Percentiles rank a stretch among this genome's conserved stretches.
phyloP scores from a whole-genome alignment of 2,797 vertebrate species.

The Melanogrammus aeglefinus region DNA sequence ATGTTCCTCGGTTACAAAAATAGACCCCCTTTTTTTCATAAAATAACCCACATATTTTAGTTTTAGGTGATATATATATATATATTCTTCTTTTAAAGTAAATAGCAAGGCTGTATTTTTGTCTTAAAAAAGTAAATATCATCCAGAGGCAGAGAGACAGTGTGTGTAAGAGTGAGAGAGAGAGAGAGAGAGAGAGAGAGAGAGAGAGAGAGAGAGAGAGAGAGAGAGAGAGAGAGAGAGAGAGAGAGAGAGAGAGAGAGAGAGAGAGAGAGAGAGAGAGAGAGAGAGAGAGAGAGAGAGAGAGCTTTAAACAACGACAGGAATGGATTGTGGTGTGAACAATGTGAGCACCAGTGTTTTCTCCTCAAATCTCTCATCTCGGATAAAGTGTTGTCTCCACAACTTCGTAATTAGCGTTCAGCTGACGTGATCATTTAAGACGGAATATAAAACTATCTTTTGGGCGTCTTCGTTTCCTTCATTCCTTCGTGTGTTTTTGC shows the following conservation, averaged over 20 bases:
- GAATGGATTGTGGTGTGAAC: not conserved
- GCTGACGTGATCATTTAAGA: not conserved
- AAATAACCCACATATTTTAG: conserved; percentile 1
- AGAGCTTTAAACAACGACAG: not conserved
- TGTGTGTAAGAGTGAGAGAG: not conserved
- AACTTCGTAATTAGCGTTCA: not conserved
- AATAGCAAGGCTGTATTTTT: conserved; percentile 73
- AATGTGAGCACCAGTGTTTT: not conserved
- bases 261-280: not conserved
- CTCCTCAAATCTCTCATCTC: not conserved
- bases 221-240: not conserved
- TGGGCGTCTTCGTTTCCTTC: not conserved
- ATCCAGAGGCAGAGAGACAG: conserved; percentile 47
- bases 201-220: not conserved
- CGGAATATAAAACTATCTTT: not conserved
- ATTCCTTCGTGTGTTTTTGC: not conserved
- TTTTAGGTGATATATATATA: conserved; percentile 64
- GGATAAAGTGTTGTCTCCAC: not conserved
- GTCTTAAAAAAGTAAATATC: conserved; percentile 67
- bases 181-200: not conserved
- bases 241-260: not conserved
- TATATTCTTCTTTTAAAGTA: conserved; percentile 77
- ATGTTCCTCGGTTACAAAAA: conserved; percentile 80
- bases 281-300: not conserved
- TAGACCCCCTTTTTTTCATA: conserved; percentile 70